phyloP scores from a whole-genome alignment of 1,140 invertebrate genomes.

The Drosophila bocqueti region DNA sequence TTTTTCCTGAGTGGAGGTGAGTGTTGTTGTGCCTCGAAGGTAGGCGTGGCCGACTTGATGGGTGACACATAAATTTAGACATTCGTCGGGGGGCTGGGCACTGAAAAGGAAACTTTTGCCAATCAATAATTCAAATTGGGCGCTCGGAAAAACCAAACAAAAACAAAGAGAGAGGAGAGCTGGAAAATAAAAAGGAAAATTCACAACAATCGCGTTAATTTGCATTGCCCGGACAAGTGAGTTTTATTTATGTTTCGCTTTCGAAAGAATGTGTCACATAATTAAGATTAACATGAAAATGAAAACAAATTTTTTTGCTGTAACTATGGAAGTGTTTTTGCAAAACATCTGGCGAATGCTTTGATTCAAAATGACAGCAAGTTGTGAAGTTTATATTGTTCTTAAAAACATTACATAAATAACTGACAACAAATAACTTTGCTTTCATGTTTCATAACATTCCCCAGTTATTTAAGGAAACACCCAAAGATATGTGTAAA shows the following conservation, averaged over 20 bases:
- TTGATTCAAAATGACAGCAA: not conserved
- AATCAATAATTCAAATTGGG: constrained; percentile 82
- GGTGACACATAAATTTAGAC: constrained; percentile 72
- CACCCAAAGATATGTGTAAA: not conserved
- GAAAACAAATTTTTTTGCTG: not conserved
- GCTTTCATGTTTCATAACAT: not conserved
- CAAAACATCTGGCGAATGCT: not conserved
- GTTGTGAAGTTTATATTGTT: not conserved
- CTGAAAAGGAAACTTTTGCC: constrained; percentile 41
- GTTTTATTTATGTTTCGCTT: constrained; percentile 23
- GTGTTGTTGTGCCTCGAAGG: not conserved
- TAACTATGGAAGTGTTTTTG: not conserved
- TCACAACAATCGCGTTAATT: constrained; percentile 46
- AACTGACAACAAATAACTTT: not conserved
- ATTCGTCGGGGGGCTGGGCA: constrained; percentile 53
- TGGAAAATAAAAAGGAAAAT: constrained; percentile 13
- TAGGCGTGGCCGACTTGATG: constrained; percentile 60
- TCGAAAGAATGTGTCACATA: constrained; percentile 27
- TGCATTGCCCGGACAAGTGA: constrained; percentile 28
- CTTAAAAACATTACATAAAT: not conserved
- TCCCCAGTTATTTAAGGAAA: not conserved
- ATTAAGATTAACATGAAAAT: constrained; percentile 14
- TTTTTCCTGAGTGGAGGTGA: constrained; percentile 52
- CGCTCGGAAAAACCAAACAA: constrained; percentile 28
- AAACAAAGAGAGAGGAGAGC: constrained; percentile 8